A percentile compares a stretch with the other conserved stretches of the same genome.
phyloP scores from a whole-genome alignment of 1,140 invertebrate genomes.

The Telenomus remus region DNA sequence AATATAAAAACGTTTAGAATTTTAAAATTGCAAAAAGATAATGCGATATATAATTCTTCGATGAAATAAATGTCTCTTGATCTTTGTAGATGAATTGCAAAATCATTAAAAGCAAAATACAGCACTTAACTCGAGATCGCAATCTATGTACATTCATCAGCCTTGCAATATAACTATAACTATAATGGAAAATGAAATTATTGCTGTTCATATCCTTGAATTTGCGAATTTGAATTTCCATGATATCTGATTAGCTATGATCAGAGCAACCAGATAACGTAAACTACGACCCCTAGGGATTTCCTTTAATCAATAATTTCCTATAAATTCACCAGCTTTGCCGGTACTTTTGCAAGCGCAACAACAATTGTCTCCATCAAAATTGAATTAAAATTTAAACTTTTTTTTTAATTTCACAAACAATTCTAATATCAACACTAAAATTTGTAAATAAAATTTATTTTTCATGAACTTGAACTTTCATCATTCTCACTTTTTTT shows the following conservation, averaged over 20 bases:
- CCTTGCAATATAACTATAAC: conserved; percentile 24
- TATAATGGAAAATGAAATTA: conserved; percentile 31
- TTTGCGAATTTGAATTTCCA: conserved; percentile 30
- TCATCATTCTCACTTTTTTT: too few species aligned
- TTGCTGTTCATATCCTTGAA: conserved; percentile 35
- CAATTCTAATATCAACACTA: too few species aligned
- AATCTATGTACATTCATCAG: conserved; percentile 39
- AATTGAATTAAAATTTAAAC: too few species aligned
- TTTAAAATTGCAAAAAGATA: too few species aligned
- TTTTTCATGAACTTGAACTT: too few species aligned
- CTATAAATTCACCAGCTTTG: not conserved
- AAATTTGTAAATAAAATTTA: too few species aligned
- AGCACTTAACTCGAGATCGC: conserved; percentile 24
- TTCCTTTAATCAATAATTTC: too few species aligned
- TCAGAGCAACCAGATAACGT: conserved; percentile 19
- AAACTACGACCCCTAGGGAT: not conserved
- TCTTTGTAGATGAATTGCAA: conserved; percentile 16
- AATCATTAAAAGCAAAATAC: conserved; percentile 8
- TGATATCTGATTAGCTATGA: conserved; percentile 20
- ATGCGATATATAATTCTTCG: too few species aligned
- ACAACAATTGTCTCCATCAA: too few species aligned
- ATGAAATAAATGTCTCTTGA: too few species aligned
- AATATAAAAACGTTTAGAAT: not conserved
- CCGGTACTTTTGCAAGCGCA: too few species aligned
- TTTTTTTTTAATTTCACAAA: too few species aligned